Evolutionary conservation across 2,797 vertebrate genomes (phyloP), one percentile per base, ranked within the genome.

Genomic region (Natrix natrix): DNA sequence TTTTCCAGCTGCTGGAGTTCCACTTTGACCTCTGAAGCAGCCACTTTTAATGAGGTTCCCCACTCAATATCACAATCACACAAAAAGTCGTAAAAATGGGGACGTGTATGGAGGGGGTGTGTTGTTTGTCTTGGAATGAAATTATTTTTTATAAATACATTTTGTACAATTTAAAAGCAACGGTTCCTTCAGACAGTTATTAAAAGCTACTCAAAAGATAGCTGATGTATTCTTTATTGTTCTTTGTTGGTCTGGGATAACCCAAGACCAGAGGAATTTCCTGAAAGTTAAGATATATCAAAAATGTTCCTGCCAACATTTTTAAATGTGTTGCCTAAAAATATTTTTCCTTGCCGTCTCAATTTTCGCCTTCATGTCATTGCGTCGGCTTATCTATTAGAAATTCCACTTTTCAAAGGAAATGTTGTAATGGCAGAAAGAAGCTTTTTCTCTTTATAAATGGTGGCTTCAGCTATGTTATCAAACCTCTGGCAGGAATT

Each of bases 1-100:
- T 98, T 91, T 98, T 99, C 94, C 97, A 98, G 1, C 97, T 99
- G 69, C 95, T 99, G 88, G 97, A 98, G 94, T 97, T 98, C 91
- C 95, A 61, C 92, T 95, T 78, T 24, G 90, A 95, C 17, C 48
- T 96, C 89, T 95, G 94, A 92, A 94, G 86, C 16, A 0, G 1
- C 66, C 61, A 83, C 17, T 74, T 96, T 28, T 14, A 2, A 20
- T 57, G 32, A 37, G 69, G 16, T 32, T 37, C 32, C 8, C 37
- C 16, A 37, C 7, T 74, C 32, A 8, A 74, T 8, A 3, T 37
- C 69, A 37, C 13, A 20, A 8, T n/a, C 7, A 37, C 16, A 20
- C 3, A 37, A 60, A 60, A 74, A 37, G 32, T 8, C 3, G 7
- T 74, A 37, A 74, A 37, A 37, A 43, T 17, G 6, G n/a, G n/a